Percentiles rank a stretch among this genome's conserved stretches.
phyloP scores from a whole-genome alignment of 2,888 invertebrate genomes.

The Habrosyne pyritoides region DNA sequence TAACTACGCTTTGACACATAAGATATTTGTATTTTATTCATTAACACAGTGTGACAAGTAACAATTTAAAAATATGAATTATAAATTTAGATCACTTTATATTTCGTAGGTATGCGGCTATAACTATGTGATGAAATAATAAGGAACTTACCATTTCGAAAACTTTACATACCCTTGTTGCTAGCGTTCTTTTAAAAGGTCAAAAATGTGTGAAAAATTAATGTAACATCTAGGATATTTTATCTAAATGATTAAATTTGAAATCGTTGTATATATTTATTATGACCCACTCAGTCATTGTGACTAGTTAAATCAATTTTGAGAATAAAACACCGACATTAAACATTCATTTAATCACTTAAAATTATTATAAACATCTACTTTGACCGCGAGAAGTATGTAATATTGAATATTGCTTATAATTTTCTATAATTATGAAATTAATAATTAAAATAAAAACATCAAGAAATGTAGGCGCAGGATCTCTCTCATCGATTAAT shows the following conservation, averaged over 20 bases:
- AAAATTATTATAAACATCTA: constrained; percentile 27
- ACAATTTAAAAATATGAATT: constrained; percentile 16
- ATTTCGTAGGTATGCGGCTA: constrained; percentile 29
- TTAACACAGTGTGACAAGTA: constrained; percentile 31
- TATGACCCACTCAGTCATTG: constrained; percentile 15
- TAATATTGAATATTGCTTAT: constrained; percentile 66
- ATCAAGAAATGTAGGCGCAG: constrained; percentile 49
- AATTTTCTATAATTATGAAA: constrained; percentile 55
- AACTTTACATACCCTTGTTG: constrained; percentile 38
- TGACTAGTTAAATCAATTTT: background rate
- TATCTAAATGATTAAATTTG: constrained; percentile 28
- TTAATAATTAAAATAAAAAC: constrained; percentile 36
- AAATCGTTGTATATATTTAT: constrained; percentile 53
- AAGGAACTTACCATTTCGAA: constrained; percentile 41
- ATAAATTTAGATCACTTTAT: constrained; percentile 44
- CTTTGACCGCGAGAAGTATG: constrained; percentile 13
- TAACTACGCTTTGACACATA: constrained; percentile 53
- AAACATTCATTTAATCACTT: constrained; percentile 20
- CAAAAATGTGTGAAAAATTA: constrained; percentile 43
- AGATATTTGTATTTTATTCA: constrained; percentile 34
- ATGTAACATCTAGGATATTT: constrained; percentile 27
- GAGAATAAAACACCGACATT: background rate
- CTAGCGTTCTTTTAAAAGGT: constrained; percentile 21
- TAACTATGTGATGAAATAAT: constrained; percentile 54
- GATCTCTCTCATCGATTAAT: constrained; percentile 43